Evolutionary conservation across 1,140 invertebrate species (phyloP).

Genomic region (Gerris buenoi): DNA sequence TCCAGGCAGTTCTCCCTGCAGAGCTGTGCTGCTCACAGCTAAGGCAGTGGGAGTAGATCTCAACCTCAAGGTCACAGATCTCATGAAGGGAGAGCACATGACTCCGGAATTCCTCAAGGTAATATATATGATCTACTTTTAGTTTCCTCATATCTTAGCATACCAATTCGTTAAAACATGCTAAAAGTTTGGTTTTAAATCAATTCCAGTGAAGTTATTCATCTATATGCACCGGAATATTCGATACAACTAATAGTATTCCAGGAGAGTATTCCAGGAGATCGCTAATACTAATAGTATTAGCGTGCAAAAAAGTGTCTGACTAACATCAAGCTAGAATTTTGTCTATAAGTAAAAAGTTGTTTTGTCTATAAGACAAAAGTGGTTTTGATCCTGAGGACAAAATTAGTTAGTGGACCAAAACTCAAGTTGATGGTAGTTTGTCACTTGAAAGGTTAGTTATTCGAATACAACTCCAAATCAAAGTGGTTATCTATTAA

Average conservation of each 20-base stretch:
- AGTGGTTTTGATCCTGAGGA: too few species aligned
- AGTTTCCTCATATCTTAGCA: neutral
- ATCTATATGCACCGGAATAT: neutral
- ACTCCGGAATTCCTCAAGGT: slow-evolving; percentile 18
- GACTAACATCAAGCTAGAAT: too few species aligned
- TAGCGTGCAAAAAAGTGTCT: too few species aligned
- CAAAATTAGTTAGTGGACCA: too few species aligned
- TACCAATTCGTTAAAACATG: neutral
- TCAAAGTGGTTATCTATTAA: too few species aligned
- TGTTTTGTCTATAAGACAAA: too few species aligned
- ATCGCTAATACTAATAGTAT: too few species aligned
- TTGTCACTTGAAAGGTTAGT: too few species aligned
- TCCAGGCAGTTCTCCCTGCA: slow-evolving; percentile 14
- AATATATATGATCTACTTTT: neutral
- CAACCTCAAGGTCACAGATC: slow-evolving; percentile 12
- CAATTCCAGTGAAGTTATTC: neutral
- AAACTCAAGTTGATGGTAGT: too few species aligned
- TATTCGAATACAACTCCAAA: too few species aligned
- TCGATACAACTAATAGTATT: neutral
- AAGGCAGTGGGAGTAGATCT: slow-evolving; percentile 12
- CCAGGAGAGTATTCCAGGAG: too few species aligned
- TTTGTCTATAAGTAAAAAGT: too few species aligned
- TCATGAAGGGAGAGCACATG: slow-evolving; percentile 12
- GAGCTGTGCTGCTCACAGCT: slow-evolving; percentile 12
- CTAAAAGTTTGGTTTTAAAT: neutral